Evolutionary conservation across 2,113 vertebrate genomes (phyloP), one percentile per base, ranked within the genome.

Genomic region (Ammospiza nelsoni): DNA sequence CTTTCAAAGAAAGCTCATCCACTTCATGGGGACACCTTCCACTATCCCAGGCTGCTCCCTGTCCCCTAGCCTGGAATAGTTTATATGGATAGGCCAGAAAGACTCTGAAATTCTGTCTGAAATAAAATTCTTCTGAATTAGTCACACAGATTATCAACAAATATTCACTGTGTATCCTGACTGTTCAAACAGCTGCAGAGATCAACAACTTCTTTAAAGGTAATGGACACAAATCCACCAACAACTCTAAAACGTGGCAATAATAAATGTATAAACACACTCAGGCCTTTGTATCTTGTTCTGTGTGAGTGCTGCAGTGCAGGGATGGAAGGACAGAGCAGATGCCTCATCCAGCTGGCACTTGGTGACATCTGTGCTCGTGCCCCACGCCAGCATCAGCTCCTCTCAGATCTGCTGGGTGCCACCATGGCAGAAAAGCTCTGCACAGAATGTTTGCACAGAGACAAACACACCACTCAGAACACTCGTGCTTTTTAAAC

Each of bases 341-440:
- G 93, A 94, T 92, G 90, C 93, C 52, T 82, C 0, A 3, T 65
- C 83, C 87, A 95, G 90, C 87, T 89, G 81, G 95, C 90, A 63
- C 90, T 89, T 41, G 46, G n/a, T 14, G 88, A 81, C 93, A 92
- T 96, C 95, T 95, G 93, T 67, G 89, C 59, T n/a, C 8, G 8
- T 14, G 91, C 35, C 75, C 28, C 69, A 66, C 2, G 15, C 41
- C 83, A 66, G 52, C 61, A 49, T 25, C 89, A 92, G 71, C 87
- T 87, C 87, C 52, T 87, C 87, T 63, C 89, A 83, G 61, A n/a
- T 24, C 61, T 83, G 76, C 71, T 43, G 72, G 44, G 25, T 37
- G 25, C 31, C 72, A 68, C 37, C 62, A 11, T 0, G 37, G 84
- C 72, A 51, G 4, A 67, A 54, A 74, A 66, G 51, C 57, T 81